These are phyloP conservation scores for Lasioglossum villosulum DNA, from an alignment of 2,888 invertebrate genomes.

Conservation along the genomic window DNA sequence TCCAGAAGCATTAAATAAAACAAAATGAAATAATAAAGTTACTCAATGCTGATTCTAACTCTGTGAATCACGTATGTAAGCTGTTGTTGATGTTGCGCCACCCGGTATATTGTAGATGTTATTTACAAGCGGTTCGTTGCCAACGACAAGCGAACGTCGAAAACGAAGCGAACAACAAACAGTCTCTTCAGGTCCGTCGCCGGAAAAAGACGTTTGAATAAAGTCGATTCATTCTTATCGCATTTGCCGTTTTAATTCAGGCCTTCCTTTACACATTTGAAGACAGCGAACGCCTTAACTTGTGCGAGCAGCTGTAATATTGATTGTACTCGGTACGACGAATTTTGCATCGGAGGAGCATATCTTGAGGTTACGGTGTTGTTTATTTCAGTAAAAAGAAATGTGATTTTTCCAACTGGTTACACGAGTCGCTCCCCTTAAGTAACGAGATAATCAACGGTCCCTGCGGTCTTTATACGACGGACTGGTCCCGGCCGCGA, in stretches of 20 bases:
- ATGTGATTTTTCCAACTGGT: background rate
- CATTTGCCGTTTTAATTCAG: too few species aligned
- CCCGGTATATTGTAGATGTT: too few species aligned
- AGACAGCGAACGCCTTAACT: background rate
- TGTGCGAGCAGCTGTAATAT: background rate
- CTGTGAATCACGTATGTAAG: background rate
- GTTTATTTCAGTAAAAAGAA: background rate
- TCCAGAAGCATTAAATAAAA: background rate
- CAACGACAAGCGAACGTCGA: too few species aligned
- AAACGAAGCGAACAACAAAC: too few species aligned
- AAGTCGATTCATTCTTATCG: too few species aligned
- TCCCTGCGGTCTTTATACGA: slow-evolving; percentile 43
- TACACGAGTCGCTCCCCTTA: slow-evolving; percentile 30
- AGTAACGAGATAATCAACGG: slow-evolving; percentile 73
- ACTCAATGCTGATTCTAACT: background rate
- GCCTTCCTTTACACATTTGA: too few species aligned
- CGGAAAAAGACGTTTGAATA: too few species aligned
- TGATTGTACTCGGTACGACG: background rate
- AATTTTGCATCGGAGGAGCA: background rate
- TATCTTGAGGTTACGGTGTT: background rate
- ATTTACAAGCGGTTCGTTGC: too few species aligned
- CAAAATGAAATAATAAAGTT: too few species aligned
- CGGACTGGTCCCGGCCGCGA: slow-evolving; percentile 38
- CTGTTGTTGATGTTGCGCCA: too few species aligned
- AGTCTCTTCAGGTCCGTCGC: too few species aligned